Evolutionary conservation across 2,888 invertebrate genomes (phyloP), one percentile per base, ranked within the genome.

Genomic region (Mesorhabditis spiculigera): DNA sequence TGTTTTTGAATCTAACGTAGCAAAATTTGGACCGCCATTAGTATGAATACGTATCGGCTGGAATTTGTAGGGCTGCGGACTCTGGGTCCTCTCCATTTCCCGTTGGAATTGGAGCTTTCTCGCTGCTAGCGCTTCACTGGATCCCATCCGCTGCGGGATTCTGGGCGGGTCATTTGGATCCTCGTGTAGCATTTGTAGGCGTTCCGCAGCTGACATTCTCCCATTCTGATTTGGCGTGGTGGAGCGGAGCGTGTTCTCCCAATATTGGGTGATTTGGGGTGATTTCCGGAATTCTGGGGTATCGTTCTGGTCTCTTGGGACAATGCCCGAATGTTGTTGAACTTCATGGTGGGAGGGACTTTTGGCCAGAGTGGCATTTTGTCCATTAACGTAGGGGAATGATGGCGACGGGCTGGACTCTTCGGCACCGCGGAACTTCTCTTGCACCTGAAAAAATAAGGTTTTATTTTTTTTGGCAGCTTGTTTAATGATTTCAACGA

Each of bases 121-220:
- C 16, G 78, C 73, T 5, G 82, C 81, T 43, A 82, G 75, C 45
- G 73, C 76, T 43, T 77, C 75, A n/a, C 76, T 75, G 45, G 75
- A 76, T 43, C 76, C 75, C 4, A 76, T 63, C 58, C 77, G 65
- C 67, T 79, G 79, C 8, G 78, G 73, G 16, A 71, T 66, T 28
- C 41, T 61, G 4, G 70, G 71, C 42, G 72, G 73, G 0, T 68
- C 74, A 66, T 82, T 78, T 4, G 78, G 67, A 4, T 79, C 75
- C 65, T 82, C 82, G 65, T 85, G 82, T 4, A 85, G 78, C 73
- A 82, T 72, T 69, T 81, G 81, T 13, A 85, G 75, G 13, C 82
- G 76, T 72, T 85, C 85, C 0, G 84, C 83, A 4, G 85, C 83
- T 5, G 81, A 79, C 43, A 84, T 65, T 28, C 28, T 1, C 28